These are phyloP conservation scores for Pseudochirops corinnae DNA, from an alignment of 2,797 vertebrate species.

Conservation along the genomic window DNA sequence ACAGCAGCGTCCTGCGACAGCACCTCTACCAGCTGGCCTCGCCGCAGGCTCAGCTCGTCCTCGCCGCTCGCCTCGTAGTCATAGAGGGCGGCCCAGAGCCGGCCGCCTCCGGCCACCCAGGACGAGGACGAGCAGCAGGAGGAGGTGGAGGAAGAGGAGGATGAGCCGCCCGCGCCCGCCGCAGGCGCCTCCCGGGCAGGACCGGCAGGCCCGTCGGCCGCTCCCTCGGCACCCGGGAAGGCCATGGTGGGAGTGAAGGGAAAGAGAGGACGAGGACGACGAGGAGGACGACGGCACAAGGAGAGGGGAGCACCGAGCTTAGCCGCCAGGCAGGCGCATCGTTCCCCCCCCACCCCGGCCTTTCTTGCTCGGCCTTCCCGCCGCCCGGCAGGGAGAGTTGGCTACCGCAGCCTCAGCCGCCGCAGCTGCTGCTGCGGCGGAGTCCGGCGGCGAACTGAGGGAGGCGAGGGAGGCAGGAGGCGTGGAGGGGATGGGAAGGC, in stretches of 20 bases:
- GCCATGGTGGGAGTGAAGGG: slow-evolving; percentile 72
- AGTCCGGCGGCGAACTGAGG: not conserved
- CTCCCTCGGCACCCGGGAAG: slow-evolving; percentile 58
- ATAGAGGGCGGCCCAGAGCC: slow-evolving; percentile 92
- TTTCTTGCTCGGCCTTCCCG: not conserved
- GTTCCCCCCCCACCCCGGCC: not conserved
- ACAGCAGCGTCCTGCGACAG: slow-evolving; percentile 92
- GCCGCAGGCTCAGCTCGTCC: slow-evolving; percentile 92
- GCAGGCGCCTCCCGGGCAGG: slow-evolving; percentile 84
- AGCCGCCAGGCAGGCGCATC: slow-evolving; percentile 59
- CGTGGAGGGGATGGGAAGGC: not conserved
- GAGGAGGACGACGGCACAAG: not conserved
- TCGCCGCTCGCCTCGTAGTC: slow-evolving; percentile 93
- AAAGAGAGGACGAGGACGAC: no score
- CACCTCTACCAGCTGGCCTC: slow-evolving; percentile 92
- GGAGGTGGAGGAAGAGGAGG: slow-evolving; percentile 53
- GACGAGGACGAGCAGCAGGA: slow-evolving; percentile 44
- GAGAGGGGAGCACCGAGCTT: not conserved
- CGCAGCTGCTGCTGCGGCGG: not conserved
- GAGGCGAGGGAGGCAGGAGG: not conserved
- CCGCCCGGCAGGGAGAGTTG: no score
- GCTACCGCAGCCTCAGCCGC: not conserved
- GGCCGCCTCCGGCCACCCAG: slow-evolving; percentile 69
- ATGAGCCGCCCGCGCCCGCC: slow-evolving; percentile 85
- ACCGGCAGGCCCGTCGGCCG: slow-evolving; percentile 75